Conservation (phyloP, 2,113 vertebrate species). For the Pelvicachromis taeniatus region DNA sequence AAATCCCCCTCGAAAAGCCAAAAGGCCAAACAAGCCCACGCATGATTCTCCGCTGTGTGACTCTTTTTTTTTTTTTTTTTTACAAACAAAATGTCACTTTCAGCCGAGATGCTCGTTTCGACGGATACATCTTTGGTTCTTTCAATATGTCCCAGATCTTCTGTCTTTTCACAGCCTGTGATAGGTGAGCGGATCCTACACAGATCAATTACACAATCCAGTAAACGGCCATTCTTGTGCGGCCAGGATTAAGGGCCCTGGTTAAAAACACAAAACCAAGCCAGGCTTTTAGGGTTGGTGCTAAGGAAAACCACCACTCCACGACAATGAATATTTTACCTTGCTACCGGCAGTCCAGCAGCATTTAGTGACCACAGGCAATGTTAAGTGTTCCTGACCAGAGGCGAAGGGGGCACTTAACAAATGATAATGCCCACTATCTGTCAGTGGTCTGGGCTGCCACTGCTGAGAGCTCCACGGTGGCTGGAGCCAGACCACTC, state of each 20-base stretch:
- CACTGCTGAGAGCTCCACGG: conserved; percentile 63
- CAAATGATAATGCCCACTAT: conserved; percentile 79
- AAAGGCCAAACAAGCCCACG: neutral
- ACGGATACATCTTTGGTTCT: neutral
- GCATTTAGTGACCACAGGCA: conserved; percentile 78
- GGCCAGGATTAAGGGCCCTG: conserved; percentile 68
- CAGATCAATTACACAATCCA: conserved; percentile 60
- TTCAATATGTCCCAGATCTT: neutral
- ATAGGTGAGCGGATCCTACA: conserved; percentile 12
- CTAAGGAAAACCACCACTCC: conserved; percentile 79
- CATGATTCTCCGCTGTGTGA: neutral
- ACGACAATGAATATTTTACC: conserved; percentile 80
- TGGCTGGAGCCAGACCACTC: conserved; percentile 69
- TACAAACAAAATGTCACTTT: neutral
- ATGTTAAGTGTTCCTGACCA: conserved; percentile 81
- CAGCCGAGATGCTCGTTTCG: neutral
- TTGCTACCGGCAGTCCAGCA: conserved; percentile 72
- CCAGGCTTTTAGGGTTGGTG: conserved; percentile 73
- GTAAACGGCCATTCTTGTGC: conserved; percentile 48
- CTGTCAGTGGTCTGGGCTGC: conserved; percentile 62
- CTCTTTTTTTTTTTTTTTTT: neutral
- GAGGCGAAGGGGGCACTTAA: conserved; percentile 78
- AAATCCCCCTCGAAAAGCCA: conserved; percentile 19
- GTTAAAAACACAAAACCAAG: conserved; percentile 77
- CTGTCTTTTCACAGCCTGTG: conserved; percentile 1